Evolutionary conservation across 2,113 vertebrate species (phyloP).

Genomic region (Cacatua alba): DNA sequence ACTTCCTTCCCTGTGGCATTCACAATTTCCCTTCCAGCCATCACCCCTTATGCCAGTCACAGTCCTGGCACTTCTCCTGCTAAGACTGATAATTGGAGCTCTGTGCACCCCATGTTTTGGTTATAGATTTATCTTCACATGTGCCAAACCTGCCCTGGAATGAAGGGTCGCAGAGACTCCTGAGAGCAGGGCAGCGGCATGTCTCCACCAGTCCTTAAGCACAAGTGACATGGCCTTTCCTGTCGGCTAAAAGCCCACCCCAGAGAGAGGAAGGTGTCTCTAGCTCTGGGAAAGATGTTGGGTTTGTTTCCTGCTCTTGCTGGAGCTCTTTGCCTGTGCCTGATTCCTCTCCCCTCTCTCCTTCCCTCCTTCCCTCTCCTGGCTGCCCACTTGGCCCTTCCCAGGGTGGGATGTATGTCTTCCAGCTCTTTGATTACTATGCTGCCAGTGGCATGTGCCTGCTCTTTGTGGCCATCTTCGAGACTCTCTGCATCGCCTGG

Average conservation of each 20-base stretch:
- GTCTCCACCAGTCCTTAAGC: not conserved
- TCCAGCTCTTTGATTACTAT: constrained; percentile 97
- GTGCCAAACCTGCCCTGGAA: not conserved
- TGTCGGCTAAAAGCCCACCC: not conserved
- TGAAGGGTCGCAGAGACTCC: not conserved
- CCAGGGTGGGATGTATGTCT: constrained; percentile 98
- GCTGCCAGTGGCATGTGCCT: constrained; percentile 97
- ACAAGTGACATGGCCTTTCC: not conserved
- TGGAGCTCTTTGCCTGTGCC: not conserved
- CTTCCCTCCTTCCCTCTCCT: not conserved
- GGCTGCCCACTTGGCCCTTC: not conserved
- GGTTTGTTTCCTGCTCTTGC: not conserved
- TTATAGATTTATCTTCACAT: not conserved
- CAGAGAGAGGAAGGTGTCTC: not conserved
- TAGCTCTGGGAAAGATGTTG: not conserved
- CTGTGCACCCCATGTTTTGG: not conserved
- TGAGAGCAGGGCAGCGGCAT: not conserved
- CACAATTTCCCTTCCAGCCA: fast-evolving
- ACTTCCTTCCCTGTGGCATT: not conserved
- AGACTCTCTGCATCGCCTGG: constrained; percentile 92
- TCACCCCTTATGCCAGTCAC: not conserved
- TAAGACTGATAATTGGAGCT: not conserved
- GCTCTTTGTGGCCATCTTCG: constrained; percentile 94
- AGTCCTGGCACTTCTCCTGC: not conserved
- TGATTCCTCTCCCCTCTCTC: not conserved